Conservation (phyloP, 2,888 invertebrate genomes). For the Andrena fulva region DNA sequence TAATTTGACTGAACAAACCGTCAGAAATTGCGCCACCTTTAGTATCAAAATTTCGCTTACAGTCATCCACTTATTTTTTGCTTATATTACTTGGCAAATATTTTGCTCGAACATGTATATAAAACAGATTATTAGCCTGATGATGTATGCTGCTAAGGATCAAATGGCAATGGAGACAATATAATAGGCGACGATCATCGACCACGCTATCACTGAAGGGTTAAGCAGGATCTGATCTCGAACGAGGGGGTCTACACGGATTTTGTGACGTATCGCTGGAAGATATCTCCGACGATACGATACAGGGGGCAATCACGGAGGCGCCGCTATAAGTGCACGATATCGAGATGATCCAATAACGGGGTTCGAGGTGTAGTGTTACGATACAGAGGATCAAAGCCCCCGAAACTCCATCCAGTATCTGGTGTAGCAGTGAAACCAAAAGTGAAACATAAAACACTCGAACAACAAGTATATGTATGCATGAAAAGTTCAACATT, state of each 20-base stretch:
- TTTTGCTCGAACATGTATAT: too few species aligned
- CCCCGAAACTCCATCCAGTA: not conserved
- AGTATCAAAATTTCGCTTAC: too few species aligned
- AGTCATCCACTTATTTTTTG: too few species aligned
- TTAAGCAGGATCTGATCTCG: not conserved
- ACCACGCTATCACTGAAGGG: not conserved
- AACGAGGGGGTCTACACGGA: not conserved
- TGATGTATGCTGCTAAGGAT: not conserved
- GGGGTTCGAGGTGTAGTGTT: slow-evolving; percentile 40
- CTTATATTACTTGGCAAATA: too few species aligned
- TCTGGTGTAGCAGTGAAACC: too few species aligned
- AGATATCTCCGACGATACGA: slow-evolving; percentile 21
- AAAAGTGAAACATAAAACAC: not conserved
- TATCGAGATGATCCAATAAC: slow-evolving; percentile 24
- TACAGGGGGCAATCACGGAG: not conserved
- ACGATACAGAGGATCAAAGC: slow-evolving; percentile 21
- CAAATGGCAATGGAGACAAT: not conserved
- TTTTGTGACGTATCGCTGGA: not conserved
- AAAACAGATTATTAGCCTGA: too few species aligned
- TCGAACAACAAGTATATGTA: not conserved
- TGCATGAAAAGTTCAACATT: too few species aligned
- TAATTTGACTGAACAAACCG: too few species aligned
- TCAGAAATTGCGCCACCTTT: too few species aligned
- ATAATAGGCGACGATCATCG: not conserved
- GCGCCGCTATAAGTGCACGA: not conserved